Conservation (phyloP, 2,113 vertebrate species). For the Hyla sarda region DNA sequence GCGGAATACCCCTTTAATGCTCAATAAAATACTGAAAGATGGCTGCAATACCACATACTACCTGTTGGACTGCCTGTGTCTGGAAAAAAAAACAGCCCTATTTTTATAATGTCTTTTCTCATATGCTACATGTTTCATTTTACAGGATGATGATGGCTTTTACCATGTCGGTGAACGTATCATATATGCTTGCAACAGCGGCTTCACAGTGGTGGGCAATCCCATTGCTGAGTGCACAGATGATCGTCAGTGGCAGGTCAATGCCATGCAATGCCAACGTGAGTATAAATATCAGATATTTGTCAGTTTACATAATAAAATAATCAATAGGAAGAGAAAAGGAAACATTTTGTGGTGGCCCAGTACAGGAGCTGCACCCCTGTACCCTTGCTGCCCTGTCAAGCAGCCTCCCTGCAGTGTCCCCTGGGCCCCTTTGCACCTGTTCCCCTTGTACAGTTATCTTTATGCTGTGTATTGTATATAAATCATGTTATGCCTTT, state of each 20-base stretch:
- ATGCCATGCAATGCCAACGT: constrained; percentile 80
- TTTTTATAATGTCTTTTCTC: background rate
- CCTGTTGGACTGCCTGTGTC: background rate
- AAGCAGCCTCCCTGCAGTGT: too few relatives aligned
- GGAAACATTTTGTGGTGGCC: too few relatives aligned
- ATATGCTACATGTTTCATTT: background rate
- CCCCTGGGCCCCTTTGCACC: too few relatives aligned
- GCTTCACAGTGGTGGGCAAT: constrained; percentile 79
- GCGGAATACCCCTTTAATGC: too few relatives aligned
- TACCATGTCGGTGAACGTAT: constrained; percentile 81
- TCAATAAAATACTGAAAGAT: too few relatives aligned
- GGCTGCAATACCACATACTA: background rate
- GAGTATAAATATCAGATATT: constrained; percentile 59
- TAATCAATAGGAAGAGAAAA: too few relatives aligned
- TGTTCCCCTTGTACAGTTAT: too few relatives aligned
- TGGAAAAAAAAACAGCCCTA: background rate
- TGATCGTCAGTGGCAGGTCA: constrained; percentile 77
- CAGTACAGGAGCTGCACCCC: too few relatives aligned
- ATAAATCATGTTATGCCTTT: too few relatives aligned
- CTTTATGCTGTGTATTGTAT: too few relatives aligned
- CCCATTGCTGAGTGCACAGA: constrained; percentile 78
- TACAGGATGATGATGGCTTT: constrained; percentile 66
- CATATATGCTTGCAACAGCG: constrained; percentile 80
- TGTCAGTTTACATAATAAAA: background rate
- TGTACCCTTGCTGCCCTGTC: too few relatives aligned